Conservation (phyloP, 2,797 vertebrate species). For the Bryconaethiops microstoma region DNA sequence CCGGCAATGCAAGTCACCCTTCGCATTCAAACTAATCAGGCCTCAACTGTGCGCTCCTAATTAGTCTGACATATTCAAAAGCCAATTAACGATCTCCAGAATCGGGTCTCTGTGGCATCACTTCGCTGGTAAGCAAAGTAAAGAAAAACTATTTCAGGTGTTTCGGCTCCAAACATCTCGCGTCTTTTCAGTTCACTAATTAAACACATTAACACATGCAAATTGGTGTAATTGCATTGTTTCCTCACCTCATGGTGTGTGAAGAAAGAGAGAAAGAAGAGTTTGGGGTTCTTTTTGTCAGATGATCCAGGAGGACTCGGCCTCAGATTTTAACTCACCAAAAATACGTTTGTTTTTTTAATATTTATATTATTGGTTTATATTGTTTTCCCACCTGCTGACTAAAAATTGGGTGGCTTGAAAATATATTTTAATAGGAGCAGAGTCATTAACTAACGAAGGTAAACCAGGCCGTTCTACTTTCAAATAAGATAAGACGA, state of each 20-base stretch:
- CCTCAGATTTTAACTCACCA: no score
- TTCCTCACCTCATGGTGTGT: conserved; percentile 66
- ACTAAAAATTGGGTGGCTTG: no score
- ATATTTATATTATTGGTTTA: no score
- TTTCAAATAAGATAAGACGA: no score
- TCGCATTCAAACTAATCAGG: conserved; percentile 73
- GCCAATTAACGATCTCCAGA: conserved; percentile 72
- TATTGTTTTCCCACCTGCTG: no score
- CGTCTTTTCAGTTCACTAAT: conserved; percentile 59
- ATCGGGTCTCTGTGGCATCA: conserved; percentile 54
- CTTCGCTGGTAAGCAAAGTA: conserved; percentile 53
- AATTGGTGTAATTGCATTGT: conserved; percentile 67
- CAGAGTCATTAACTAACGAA: no score
- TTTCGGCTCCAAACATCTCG: conserved; percentile 20
- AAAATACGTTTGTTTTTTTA: no score
- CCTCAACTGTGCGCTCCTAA: conserved; percentile 76
- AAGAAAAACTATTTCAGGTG: conserved; percentile 63
- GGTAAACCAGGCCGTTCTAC: no score
- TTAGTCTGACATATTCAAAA: conserved; percentile 73
- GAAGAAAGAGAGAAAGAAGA: conserved; percentile 51
- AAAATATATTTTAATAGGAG: no score
- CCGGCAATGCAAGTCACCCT: conserved; percentile 66
- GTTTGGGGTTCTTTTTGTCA: conserved; percentile 44
- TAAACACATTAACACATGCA: conserved; percentile 72
- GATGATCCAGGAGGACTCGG: not conserved